Evolutionary conservation across 2,113 vertebrate genomes (phyloP).

Genomic region (Hippocampus barbouri): DNA sequence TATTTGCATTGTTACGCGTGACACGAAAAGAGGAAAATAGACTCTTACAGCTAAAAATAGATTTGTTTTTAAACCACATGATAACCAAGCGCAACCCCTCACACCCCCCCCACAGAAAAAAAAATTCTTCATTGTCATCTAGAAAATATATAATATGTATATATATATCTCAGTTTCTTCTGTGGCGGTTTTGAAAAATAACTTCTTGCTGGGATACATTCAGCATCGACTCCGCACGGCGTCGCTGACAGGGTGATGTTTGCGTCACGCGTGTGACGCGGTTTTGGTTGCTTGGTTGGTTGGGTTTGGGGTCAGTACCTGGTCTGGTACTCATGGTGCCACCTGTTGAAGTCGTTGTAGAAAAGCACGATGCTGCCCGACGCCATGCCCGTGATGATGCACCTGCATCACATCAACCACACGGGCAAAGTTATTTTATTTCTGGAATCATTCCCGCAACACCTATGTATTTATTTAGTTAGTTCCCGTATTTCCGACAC

Average conservation of each 20-base stretch:
- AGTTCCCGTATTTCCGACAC: too few species aligned
- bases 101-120: conserved; percentile 63
- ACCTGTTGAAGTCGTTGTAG: conserved; percentile 97
- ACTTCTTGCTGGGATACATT: not conserved
- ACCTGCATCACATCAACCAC: conserved; percentile 67
- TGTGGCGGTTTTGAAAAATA: conserved; percentile 10
- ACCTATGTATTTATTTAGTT: too few species aligned
- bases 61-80: conserved; percentile 71
- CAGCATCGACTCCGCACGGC: not conserved
- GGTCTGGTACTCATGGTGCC: conserved; percentile 97
- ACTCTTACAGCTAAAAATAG: conserved; percentile 98
- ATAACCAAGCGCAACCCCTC: conserved; percentile 54
- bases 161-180: conserved; percentile 54
- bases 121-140: conserved; percentile 64
- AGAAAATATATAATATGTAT: not conserved
- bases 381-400: conserved; percentile 95
- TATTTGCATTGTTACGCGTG: conserved; percentile 62
- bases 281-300: not conserved
- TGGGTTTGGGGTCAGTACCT: conserved; percentile 79
- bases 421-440: not conserved
- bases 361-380: conserved; percentile 98
- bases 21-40: conserved; percentile 80
- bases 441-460: too few species aligned
- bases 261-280: not conserved
- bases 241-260: not conserved